These are phyloP conservation scores for Halisarca cf. caerulea DNA, from an alignment of 37 sponge, comb jelly and placozoan species.

Conservation along the genomic window DNA sequence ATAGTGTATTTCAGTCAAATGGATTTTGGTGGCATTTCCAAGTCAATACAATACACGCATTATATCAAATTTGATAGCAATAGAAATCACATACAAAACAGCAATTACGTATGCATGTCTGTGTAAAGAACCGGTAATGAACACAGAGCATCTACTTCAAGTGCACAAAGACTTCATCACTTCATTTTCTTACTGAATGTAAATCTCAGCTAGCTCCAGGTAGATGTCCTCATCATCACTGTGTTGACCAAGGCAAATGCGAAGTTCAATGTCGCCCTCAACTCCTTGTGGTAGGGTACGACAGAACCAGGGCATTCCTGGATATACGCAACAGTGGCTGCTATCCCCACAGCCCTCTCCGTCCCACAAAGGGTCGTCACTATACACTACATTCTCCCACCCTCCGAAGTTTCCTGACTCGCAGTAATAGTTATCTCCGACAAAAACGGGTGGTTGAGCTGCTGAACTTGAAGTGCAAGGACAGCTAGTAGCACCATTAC, in stretches of 20 bases:
- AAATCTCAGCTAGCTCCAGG: background rate
- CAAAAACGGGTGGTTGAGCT: constrained; percentile 16
- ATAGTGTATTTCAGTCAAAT: no score
- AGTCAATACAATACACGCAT: no score
- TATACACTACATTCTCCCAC: background rate
- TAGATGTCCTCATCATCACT: background rate
- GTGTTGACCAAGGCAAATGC: background rate
- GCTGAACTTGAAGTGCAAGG: constrained; percentile 19
- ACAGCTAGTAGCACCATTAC: background rate
- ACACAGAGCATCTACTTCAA: background rate
- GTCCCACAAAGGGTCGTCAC: constrained; percentile 32
- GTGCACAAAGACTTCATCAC: no score
- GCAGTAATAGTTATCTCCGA: constrained; percentile 16
- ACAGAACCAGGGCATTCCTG: constrained; percentile 36
- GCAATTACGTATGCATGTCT: no score
- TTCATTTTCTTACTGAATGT: constrained; percentile 9
- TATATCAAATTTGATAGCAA: no score
- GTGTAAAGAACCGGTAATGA: no score
- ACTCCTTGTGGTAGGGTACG: constrained; percentile 7
- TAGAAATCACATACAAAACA: no score
- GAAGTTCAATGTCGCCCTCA: constrained; percentile 27
- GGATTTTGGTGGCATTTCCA: no score
- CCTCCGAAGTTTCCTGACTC: constrained; percentile 29
- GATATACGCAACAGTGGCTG: constrained; percentile 16
- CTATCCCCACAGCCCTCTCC: constrained; percentile 29